Base-by-base conservation (phyloP, 2,888 invertebrate genomes). In the Ophioninae sp. region DNA sequence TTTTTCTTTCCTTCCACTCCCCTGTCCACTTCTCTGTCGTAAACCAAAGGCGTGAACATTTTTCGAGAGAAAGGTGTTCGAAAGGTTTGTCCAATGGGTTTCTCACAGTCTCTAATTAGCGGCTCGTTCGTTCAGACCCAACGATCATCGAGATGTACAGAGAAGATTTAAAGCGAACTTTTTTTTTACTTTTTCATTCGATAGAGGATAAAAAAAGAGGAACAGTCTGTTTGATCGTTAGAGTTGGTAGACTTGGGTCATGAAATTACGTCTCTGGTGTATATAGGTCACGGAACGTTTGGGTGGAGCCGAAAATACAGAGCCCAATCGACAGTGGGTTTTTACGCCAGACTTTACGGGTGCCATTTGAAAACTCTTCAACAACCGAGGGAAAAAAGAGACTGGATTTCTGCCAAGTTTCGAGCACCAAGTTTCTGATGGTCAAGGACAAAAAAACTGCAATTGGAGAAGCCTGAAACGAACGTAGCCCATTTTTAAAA, bases 81-180 rank as follows among this genome's bases (percentile, higher is more conserved):
- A 67, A 64, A 30, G 73, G 72, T 79, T 82, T 79, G 82, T 77
- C 82, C 75, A 84, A 79, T 73, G 78, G 70, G 69, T 56, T 76
- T 39, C 50, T 69, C 82, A 21, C 68, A 59, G 72, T 70, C 83
- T 81, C 78, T 84, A 81, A 84, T 84, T 84, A 84, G 78, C 70
- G 78, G 83, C 30, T 75, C 83, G 83, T 81, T 81, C 67, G 59
- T 56, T 76, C 64, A 41, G 50, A 64, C 65, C 59, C 17, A 69
- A 77, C 59, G 80, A 80, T 65, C 69, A 70, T 76, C 39, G 68
- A 72, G 72, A 73, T 50, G 59, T 62, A 57, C 50, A 59, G 68
- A 57, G 74, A 64, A 62, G 72, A 59, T 80, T 79, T 61, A 74
- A 81, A 73, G 83, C 62, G 67, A 57, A 76, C 62, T 68, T 77